Evolutionary conservation across 1,140 invertebrate genomes (phyloP).

Genomic region (Ctenoplectra terminalis): DNA sequence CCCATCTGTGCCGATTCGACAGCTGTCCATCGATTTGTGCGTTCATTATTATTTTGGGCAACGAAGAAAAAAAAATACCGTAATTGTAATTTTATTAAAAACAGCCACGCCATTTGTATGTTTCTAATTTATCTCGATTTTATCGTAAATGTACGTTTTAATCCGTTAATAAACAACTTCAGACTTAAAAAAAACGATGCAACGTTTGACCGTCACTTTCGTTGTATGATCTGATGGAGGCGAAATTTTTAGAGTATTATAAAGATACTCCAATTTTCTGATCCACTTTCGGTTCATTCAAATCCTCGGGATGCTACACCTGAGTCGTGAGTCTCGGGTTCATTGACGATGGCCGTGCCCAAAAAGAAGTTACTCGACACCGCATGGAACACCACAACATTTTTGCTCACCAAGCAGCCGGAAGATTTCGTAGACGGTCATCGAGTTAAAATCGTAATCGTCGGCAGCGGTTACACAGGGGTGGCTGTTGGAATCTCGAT

Average conservation of each 20-base stretch:
- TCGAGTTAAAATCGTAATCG: slow-evolving; percentile 76
- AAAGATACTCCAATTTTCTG: not conserved
- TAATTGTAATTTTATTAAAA: not conserved
- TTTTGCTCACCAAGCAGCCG: slow-evolving; percentile 74
- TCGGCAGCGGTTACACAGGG: slow-evolving; percentile 73
- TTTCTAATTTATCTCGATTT: not conserved
- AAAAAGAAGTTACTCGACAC: slow-evolving; percentile 60
- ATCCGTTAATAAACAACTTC: slow-evolving; percentile 33
- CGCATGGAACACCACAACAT: slow-evolving; percentile 69
- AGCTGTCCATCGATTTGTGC: slow-evolving; percentile 53
- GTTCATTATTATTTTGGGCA: not conserved
- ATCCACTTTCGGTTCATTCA: slow-evolving; percentile 12
- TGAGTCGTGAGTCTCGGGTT: not conserved
- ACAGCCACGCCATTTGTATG: not conserved
- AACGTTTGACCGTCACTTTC: slow-evolving; percentile 38
- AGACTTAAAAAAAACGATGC: not conserved
- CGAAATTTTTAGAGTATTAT: slow-evolving; percentile 39
- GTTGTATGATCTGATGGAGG: not conserved
- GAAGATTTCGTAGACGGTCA: slow-evolving; percentile 70
- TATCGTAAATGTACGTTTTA: slow-evolving; percentile 12
- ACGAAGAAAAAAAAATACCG: not conserved
- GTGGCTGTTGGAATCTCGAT: slow-evolving; percentile 74
- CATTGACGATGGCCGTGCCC: slow-evolving; percentile 55
- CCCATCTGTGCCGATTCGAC: slow-evolving; percentile 54
- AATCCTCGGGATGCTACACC: slow-evolving; percentile 19